Base-by-base conservation (phyloP, 2,888 invertebrate species). In the Odontothrips loti region DNA sequence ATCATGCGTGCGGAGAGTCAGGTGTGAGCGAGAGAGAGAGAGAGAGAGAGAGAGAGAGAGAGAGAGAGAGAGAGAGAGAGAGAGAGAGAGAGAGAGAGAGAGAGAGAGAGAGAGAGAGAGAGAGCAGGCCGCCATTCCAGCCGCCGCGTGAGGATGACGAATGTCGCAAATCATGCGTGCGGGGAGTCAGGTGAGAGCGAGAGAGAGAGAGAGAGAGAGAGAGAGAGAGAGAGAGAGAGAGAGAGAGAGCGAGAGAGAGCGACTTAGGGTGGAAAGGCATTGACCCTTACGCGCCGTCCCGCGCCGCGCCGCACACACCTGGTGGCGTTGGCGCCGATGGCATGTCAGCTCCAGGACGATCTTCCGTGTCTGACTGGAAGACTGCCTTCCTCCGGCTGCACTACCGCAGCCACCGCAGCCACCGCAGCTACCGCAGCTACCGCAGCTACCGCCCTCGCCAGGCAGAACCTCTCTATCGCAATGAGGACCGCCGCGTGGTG, bases 31-130 rank as follows among this genome's bases (percentile, higher is more conserved):
- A 51, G 51, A 51, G 51, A 51, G 51, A 10, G 51, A 10, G 51
- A 10, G 51, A 51, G 51, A 51, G 51, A 20, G 51, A 51, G 51
- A 10, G 48, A 48, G 48, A 48, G 48, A 48, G 48, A 48, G 48
- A 48, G 48, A 48, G 48, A 48, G 48, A 48, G 48, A 48, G 48
- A 48, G 48, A 48, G 48, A 48, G 48, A 48, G 48, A 48, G 48
- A 48, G 48, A 48, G 48, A 48, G 48, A 48, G 48, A 48, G 48
- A 34, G 29, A 27, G 34, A 43, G 17, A 34, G 29, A 29, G 29
- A 68, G 75, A 34, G 34, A 29, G 63, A 34, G 48, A 47, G 79
- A 47, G 79, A 79, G 48, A 47, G 79, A 20, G 48, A 79, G 79
- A 47, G 79, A 47, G 6, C 20, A 79, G 23, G 63, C 43, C 27